A percentile compares a stretch with the other conserved stretches of the same genome.
phyloP scores from a whole-genome alignment of 2,888 invertebrate species.

The Cheilosia grossa region DNA sequence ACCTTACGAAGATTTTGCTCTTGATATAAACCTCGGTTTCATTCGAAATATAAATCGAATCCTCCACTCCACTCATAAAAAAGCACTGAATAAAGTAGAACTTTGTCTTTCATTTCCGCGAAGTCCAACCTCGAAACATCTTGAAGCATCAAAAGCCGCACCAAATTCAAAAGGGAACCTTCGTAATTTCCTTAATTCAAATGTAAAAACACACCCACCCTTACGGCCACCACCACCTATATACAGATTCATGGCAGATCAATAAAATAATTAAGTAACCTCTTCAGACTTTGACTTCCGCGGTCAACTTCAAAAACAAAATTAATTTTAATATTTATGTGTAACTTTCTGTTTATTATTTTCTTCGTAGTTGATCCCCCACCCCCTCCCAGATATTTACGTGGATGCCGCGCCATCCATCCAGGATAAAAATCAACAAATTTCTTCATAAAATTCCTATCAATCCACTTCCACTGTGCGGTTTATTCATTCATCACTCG shows the following conservation, averaged over 20 bases:
- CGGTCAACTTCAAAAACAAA: conserved; percentile 52
- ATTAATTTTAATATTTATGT: conserved; percentile 64
- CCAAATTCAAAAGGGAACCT: too few species aligned
- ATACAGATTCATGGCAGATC: conserved; percentile 30
- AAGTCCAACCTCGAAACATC: not conserved
- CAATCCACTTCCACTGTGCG: conserved; percentile 59
- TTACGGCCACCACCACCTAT: not conserved
- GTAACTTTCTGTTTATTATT: conserved; percentile 58
- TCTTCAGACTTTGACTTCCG: conserved; percentile 26
- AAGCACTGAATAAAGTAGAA: not conserved
- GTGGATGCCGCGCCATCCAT: not conserved
- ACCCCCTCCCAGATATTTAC: not conserved
- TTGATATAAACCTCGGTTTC: not conserved
- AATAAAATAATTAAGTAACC: conserved; percentile 42
- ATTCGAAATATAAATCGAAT: not conserved
- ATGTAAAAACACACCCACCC: not conserved
- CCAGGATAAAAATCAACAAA: conserved; percentile 46
- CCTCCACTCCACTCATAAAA: not conserved
- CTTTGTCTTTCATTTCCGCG: not conserved
- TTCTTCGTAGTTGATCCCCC: not conserved
- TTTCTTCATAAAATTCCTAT: conserved; percentile 68
- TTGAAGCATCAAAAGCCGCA: not conserved
- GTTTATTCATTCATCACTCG: conserved; percentile 62
- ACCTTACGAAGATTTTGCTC: too few species aligned
- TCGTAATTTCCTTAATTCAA: not conserved